phyloP scores from a whole-genome alignment of 2,888 invertebrate species.

The Netelia virgata region DNA sequence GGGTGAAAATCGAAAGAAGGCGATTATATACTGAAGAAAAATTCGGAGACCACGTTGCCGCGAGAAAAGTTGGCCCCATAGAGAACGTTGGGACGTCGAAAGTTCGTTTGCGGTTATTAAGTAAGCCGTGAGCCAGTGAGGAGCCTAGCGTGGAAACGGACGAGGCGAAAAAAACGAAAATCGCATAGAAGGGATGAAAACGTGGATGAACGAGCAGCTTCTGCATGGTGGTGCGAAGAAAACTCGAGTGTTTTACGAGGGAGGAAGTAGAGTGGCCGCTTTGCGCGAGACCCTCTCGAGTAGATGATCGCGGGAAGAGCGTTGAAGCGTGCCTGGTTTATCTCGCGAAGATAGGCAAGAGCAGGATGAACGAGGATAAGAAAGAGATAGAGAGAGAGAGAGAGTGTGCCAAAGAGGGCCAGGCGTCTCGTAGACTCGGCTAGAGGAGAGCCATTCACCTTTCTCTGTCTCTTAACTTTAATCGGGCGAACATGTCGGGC shows the following conservation, averaged over 20 bases:
- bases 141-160: conserved; percentile 14
- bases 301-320: conserved; percentile 69
- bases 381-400: conserved; percentile 38
- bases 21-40: neutral
- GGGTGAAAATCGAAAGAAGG: conserved; percentile 2
- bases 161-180: conserved; percentile 26
- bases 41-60: conserved; percentile 2
- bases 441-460: conserved; percentile 1
- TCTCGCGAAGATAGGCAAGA: conserved; percentile 63
- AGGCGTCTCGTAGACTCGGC: conserved; percentile 38
- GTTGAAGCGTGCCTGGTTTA: conserved; percentile 74
- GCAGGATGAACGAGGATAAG: conserved; percentile 30
- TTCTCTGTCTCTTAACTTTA: conserved; percentile 47
- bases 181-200: conserved; percentile 43
- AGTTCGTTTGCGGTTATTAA: conserved; percentile 45
- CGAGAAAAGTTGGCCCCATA: neutral
- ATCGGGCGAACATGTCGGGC: conserved; percentile 62
- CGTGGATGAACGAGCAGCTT: conserved; percentile 57
- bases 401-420: conserved; percentile 39
- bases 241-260: conserved; percentile 63
- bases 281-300: conserved; percentile 54
- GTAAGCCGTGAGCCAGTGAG: conserved; percentile 26
- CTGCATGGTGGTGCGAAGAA: conserved; percentile 37
- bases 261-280: conserved; percentile 42
- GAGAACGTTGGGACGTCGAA: conserved; percentile 13